Evolutionary conservation across 2,888 invertebrate genomes (phyloP).

Genomic region (Eucera pruinosa): DNA sequence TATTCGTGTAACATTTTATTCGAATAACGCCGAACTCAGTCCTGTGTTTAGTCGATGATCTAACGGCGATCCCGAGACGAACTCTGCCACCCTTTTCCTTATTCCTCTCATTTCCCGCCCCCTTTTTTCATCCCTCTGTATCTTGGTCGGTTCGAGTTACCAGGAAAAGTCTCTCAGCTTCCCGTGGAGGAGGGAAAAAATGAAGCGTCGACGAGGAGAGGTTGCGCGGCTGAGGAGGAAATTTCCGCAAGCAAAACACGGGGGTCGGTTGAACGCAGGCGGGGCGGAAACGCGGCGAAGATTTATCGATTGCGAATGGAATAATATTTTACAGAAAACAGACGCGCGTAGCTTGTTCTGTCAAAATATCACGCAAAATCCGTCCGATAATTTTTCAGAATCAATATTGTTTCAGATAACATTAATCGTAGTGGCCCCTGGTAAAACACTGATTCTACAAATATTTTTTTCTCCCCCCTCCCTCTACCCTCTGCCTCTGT

Average conservation of each 20-base stretch:
- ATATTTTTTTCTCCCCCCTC: no score
- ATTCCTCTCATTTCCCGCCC: constrained; percentile 13
- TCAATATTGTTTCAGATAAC: constrained; percentile 3
- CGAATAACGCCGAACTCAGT: no score
- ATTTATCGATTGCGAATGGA: constrained; percentile 4
- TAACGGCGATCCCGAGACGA: no score
- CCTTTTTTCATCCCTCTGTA: neutral
- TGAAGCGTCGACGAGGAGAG: neutral
- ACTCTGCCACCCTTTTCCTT: neutral
- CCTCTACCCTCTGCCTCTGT: no score
- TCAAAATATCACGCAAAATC: neutral
- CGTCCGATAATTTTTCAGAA: neutral
- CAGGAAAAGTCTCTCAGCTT: constrained; percentile 13
- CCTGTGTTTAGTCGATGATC: no score
- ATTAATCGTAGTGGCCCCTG: neutral
- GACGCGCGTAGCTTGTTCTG: neutral
- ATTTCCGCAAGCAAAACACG: neutral
- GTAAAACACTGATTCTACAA: neutral
- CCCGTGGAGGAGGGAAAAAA: neutral
- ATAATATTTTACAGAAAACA: constrained; percentile 13
- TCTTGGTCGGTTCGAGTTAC: neutral
- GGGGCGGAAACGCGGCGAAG: neutral
- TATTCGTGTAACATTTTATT: no score
- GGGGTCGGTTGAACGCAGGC: no score
- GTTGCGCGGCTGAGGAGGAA: neutral